Evolutionary conservation across 2,797 vertebrate species (phyloP).

Genomic region (Adrianichthys oophorus): DNA sequence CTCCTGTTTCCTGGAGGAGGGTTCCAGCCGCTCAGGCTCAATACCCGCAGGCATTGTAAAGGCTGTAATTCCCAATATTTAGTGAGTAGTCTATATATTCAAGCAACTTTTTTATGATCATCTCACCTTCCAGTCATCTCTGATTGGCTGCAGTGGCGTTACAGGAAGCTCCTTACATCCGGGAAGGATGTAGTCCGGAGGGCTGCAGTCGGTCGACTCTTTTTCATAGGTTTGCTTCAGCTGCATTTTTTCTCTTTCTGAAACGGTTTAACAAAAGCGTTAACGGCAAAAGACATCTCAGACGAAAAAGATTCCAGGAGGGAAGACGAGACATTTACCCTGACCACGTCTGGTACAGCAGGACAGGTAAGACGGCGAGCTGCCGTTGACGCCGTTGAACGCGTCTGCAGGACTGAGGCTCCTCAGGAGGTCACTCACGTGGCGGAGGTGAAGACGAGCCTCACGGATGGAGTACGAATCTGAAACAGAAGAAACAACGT

Average conservation of each 20-base stretch:
- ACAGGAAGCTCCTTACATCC: conserved; percentile 86
- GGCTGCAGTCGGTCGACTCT: conserved; percentile 83
- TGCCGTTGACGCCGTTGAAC: conserved; percentile 90
- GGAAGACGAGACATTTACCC: conserved; percentile 75
- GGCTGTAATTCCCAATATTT: conserved; percentile 68
- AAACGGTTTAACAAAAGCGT: not conserved
- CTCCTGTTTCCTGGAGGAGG: conserved; percentile 94
- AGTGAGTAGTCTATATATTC: not conserved
- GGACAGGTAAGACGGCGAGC: conserved; percentile 89
- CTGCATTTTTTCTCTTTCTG: conserved; percentile 51
- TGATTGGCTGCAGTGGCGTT: conserved; percentile 85
- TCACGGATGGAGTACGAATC: conserved; percentile 90
- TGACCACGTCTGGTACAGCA: conserved; percentile 82
- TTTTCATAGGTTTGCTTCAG: conserved; percentile 81
- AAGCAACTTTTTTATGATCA: not conserved
- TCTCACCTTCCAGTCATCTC: conserved; percentile 87
- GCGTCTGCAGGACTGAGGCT: conserved; percentile 90
- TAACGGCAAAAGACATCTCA: conserved; percentile 26
- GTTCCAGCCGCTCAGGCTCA: conserved; percentile 95
- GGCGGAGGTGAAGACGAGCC: conserved; percentile 89
- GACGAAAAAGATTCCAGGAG: not conserved
- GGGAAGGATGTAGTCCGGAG: conserved; percentile 89
- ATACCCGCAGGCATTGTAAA: conserved; percentile 88
- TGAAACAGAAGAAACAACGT: conserved; percentile 47
- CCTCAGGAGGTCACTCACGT: conserved; percentile 90